A percentile compares a stretch with the other conserved stretches of the same genome.
These are phyloP conservation scores for Gymnosoma rotundatum DNA, from an alignment of 2,888 invertebrate genomes.

Conservation along the genomic window DNA sequence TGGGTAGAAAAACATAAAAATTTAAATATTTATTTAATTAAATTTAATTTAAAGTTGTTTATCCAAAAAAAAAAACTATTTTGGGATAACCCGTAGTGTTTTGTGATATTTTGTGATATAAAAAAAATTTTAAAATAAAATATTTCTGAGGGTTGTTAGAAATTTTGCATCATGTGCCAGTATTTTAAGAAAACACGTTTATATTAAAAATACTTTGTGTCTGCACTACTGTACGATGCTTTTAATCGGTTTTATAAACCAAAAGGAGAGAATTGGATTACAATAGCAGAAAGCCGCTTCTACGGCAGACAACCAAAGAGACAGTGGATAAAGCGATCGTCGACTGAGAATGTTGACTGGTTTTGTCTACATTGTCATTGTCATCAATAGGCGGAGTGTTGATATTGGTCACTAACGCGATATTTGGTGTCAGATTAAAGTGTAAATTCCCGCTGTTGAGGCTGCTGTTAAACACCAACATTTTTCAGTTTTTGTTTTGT, in stretches of 20 bases:
- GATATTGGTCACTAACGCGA: slow-evolving; percentile 61
- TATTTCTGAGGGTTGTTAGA: too few species aligned
- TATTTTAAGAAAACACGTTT: too few species aligned
- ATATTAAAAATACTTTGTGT: too few species aligned
- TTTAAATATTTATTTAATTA: too few species aligned
- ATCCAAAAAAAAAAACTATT: too few species aligned
- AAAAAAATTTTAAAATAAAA: too few species aligned
- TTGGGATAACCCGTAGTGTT: too few species aligned
- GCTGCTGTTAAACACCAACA: slow-evolving; percentile 52
- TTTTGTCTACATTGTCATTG: slow-evolving; percentile 70
- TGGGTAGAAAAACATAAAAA: too few species aligned
- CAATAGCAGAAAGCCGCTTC: slow-evolving; percentile 15
- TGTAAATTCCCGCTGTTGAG: slow-evolving; percentile 70
- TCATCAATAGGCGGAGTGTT: slow-evolving; percentile 72
- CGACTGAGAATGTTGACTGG: slow-evolving; percentile 38
- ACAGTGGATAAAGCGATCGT: slow-evolving; percentile 44
- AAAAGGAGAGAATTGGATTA: slow-evolving; percentile 47
- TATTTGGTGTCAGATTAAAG: slow-evolving; percentile 72
- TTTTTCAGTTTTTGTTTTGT: slow-evolving; percentile 5
- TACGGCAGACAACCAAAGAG: slow-evolving; percentile 43
- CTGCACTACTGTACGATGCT: background rate
- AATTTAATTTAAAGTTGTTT: too few species aligned
- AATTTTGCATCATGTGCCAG: too few species aligned
- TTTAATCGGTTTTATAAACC: slow-evolving; percentile 34
- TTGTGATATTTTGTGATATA: too few species aligned